These are phyloP conservation scores for Cephus cinctus DNA, from an alignment of 1,140 invertebrate genomes.

Conservation along the genomic window DNA sequence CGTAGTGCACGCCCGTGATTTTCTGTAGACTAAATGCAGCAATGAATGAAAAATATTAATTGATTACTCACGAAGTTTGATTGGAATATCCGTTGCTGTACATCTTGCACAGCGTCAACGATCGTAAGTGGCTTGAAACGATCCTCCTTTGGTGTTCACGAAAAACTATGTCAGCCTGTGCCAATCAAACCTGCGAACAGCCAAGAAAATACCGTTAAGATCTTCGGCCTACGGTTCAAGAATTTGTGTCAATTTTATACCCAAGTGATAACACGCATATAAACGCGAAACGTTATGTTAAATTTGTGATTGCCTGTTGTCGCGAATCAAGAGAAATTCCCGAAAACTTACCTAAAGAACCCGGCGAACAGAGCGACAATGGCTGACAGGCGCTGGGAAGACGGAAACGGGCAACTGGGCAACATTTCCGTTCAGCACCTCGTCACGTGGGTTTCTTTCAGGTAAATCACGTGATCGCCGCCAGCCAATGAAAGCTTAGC, in stretches of 20 bases:
- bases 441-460: slow-evolving; percentile 11
- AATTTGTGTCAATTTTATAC: too few species aligned
- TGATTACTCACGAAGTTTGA: slow-evolving; percentile 44
- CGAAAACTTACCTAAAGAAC: slow-evolving; percentile 37
- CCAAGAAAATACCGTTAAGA: slow-evolving; percentile 7
- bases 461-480: slow-evolving; percentile 16
- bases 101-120: slow-evolving; percentile 34
- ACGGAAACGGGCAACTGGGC: slow-evolving; percentile 46
- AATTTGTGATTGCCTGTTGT: background rate
- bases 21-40: too few species aligned
- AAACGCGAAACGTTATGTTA: too few species aligned
- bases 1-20: too few species aligned
- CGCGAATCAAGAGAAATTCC: background rate
- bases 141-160: background rate
- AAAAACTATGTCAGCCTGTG: slow-evolving; percentile 17
- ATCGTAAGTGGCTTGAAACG: background rate
- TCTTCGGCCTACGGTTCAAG: too few species aligned
- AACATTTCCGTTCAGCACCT: slow-evolving; percentile 28
- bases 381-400: slow-evolving; percentile 50
- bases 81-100: slow-evolving; percentile 48
- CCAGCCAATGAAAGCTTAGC: slow-evolving; percentile 1
- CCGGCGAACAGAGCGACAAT: slow-evolving; percentile 51
- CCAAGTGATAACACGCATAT: too few species aligned
- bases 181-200: slow-evolving; percentile 43
- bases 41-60: background rate